Evolutionary conservation across 1,140 invertebrate genomes (phyloP), one percentile per base, ranked within the genome.

Genomic region (Aphidius gifuensis): DNA sequence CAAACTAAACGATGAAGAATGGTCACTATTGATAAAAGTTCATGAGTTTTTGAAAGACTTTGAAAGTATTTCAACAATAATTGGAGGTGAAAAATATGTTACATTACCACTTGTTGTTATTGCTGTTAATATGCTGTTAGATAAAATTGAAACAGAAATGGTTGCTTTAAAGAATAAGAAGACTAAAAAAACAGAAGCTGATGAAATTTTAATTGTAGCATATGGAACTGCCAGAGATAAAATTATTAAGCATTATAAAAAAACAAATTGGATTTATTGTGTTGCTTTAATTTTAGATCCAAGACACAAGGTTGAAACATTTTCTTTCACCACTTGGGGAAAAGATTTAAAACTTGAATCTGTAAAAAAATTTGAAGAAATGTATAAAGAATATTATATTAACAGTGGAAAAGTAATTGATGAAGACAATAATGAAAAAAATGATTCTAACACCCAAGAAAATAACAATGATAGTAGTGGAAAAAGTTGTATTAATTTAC

Each of bases 261-360:
- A 74, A 65, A 74, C 67, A 44, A 75, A 76, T 65, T 76, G 69
- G 69, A 70, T 75, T 61, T 78, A 73, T 64, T 75, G 73, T 64
- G 68, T 65, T 51, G 64, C 69, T 62, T 64, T 76, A 59, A 74
- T 75, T 69, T 67, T 75, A 67, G 69, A 77, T 69, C 74, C 70
- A 64, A 71, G 69, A 53, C 74, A 75, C 68, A 76, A 72, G 66
- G 64, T 63, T 60, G 64, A 75, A 62, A 75, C 70, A 65, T 77
- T 74, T 70, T 11, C 9, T 16, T 21, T 1, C 5, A 51, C 49
- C 5, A 5, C 16, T 5, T 51, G 49, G 49, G 23, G 49, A 32
- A 16, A 6, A 5, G 49, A 51, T 3, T 5, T 67, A 53, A 50
- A 56, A 44, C n/a, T 62, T 16, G 45, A 8, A 58, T 59, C 63